phyloP scores from a whole-genome alignment of 2,113 vertebrate species.

The Dascyllus trimaculatus region DNA sequence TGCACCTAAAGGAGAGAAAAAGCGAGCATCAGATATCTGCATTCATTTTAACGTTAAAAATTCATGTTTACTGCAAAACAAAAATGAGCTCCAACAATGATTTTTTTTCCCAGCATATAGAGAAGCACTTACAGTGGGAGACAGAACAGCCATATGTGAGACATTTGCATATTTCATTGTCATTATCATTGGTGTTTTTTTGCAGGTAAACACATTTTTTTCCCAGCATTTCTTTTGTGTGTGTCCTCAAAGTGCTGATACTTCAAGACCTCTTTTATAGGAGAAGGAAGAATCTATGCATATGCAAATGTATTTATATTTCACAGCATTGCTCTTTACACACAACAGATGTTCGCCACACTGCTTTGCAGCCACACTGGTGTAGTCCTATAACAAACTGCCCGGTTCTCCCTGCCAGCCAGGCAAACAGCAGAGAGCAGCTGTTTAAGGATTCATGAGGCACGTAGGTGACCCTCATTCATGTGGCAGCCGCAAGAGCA shows the following conservation, averaged over 20 bases:
- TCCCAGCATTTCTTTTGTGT: not conserved
- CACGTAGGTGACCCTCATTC: slow-evolving; percentile 83
- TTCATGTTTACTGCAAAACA: slow-evolving; percentile 18
- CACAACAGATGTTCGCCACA: slow-evolving; percentile 70
- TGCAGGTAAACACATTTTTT: slow-evolving; percentile 8
- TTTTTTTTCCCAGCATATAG: not conserved
- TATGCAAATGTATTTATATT: slow-evolving; percentile 75
- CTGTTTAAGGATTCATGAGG: slow-evolving; percentile 86
- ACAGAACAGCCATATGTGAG: slow-evolving; percentile 10
- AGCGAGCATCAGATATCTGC: not conserved
- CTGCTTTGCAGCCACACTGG: slow-evolving; percentile 30
- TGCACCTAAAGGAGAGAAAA: slow-evolving; percentile 84
- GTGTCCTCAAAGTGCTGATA: slow-evolving; percentile 57
- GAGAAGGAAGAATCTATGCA: slow-evolving; percentile 40
- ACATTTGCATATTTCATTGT: slow-evolving; percentile 23
- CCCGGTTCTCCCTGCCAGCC: slow-evolving; percentile 45
- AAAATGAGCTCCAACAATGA: slow-evolving; percentile 1
- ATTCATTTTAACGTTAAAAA: slow-evolving; percentile 14
- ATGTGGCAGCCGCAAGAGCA: slow-evolving; percentile 72
- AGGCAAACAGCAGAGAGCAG: slow-evolving; percentile 70
- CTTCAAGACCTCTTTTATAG: slow-evolving; percentile 47
- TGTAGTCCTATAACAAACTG: slow-evolving; percentile 60
- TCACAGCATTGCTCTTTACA: slow-evolving; percentile 63
- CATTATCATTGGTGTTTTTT: slow-evolving; percentile 28
- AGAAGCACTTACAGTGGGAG: not conserved